Percentiles rank a stretch among this genome's conserved stretches.
These are phyloP conservation scores for Bombus haemorrhoidalis DNA, from an alignment of 1,140 invertebrate species.

Conservation along the genomic window DNA sequence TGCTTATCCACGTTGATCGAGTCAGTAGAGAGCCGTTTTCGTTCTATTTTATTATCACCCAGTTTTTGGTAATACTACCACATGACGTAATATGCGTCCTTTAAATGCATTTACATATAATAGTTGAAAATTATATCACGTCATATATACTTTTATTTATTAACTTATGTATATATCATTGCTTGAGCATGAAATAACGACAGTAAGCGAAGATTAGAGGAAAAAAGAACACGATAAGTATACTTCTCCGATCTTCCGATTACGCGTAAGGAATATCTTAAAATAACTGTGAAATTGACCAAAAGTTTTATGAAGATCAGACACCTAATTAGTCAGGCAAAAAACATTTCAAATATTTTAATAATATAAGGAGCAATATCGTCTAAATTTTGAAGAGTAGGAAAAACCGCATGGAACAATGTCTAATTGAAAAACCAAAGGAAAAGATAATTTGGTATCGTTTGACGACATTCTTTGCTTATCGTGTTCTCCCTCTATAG, in stretches of 20 bases:
- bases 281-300: not conserved
- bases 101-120: not conserved
- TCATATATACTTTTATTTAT: not conserved
- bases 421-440: not conserved
- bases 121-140: slow-evolving; percentile 16
- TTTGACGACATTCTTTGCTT: not conserved
- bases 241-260: not conserved
- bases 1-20: not conserved
- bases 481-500: not conserved
- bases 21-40: not conserved
- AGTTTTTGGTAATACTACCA: slow-evolving; percentile 25
- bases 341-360: too few relatives aligned
- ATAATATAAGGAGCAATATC: not conserved
- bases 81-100: slow-evolving; percentile 35
- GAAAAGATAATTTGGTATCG: not conserved
- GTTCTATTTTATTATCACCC: slow-evolving; percentile 23
- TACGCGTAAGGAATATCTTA: not conserved
- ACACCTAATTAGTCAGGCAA: not conserved
- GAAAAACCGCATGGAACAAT: not conserved
- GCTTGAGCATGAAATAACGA: slow-evolving; percentile 31
- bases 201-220: not conserved
- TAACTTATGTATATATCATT: not conserved
- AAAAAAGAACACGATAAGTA: not conserved
- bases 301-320: not conserved
- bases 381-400: not conserved